Evolutionary conservation across 2,797 vertebrate species (phyloP), one percentile per base, ranked within the genome.

Genomic region (Bucorvus abyssinicus): DNA sequence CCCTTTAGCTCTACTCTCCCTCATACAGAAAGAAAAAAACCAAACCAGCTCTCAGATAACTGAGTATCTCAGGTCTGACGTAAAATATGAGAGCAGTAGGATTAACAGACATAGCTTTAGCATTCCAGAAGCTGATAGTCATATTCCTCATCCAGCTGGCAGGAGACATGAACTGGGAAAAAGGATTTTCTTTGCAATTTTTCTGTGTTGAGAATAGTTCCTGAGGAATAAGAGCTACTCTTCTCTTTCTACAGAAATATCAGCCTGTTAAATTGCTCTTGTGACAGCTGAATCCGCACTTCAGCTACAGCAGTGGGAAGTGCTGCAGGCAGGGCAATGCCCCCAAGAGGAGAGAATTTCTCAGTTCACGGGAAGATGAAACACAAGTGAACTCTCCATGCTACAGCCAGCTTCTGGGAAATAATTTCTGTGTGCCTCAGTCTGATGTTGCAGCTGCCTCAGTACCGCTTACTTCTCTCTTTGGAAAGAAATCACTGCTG

Each of bases 131-230:
- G 65, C 42, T 27, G 71, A 77, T 42, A 85, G 64, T 30, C 55
- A 38, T 49, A 40, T 55, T 75, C 47, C 59, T 88, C 75, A 88
- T 45, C 30, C 44, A 82, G 74, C 40, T 89, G 80, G 50, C 70
- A 94, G 59, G 47, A 84, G 50, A 79, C 0, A 0, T 24, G 40
- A 85, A 57, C 44, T 38, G 63, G 73, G 65, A 40, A 84, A 89
- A 93, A 45, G 40, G 60, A 73, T 88, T 94, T 94, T 87, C 75
- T 71, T 87, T 22, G 26, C 64, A n/a, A 32, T 91, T 91, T 85
- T 78, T 65, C 80, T 36, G 21, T 0, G 0, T 20, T 89, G 75
- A 59, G 78, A 87, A 68, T 42, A 55, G 69, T 63, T 79, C n/a
- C 65, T 8, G 21, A 59, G 44, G 47, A 84, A 3, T 10, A 49